phyloP scores from a whole-genome alignment of 2,888 invertebrate species.

The Agonum fuliginosum region DNA sequence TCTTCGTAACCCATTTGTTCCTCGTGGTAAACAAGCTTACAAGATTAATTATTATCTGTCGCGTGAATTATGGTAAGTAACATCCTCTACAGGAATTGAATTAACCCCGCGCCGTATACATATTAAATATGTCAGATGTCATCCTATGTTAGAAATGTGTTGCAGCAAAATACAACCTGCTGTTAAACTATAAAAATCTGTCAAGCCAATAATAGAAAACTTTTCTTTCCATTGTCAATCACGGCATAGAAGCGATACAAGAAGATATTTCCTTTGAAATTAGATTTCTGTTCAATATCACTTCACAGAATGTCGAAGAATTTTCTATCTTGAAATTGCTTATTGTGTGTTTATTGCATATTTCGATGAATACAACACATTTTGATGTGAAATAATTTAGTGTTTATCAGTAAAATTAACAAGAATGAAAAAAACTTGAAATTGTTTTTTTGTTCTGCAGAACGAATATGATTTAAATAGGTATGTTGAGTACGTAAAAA shows the following conservation, averaged over 20 bases:
- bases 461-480: slow-evolving; percentile 17
- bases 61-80: neutral
- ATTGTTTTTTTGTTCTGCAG: slow-evolving; percentile 13
- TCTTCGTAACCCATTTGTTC: neutral
- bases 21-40: neutral
- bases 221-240: neutral
- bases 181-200: neutral
- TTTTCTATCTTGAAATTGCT: neutral
- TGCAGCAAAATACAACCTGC: neutral
- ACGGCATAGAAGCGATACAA: neutral
- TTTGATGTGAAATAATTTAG: neutral
- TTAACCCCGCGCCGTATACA: neutral
- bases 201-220: slow-evolving; percentile 1
- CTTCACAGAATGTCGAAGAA: neutral
- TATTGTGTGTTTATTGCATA: neutral
- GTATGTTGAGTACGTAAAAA: slow-evolving; percentile 19
- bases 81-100: neutral
- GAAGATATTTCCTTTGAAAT: neutral
- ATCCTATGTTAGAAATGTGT: neutral
- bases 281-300: slow-evolving; percentile 15
- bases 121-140: neutral
- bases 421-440: too few relatives aligned
- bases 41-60: neutral
- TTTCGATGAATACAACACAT: neutral
- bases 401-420: too few relatives aligned